Base-by-base conservation (phyloP, 1,140 invertebrate species). In the Odontomachus brunneus region DNA sequence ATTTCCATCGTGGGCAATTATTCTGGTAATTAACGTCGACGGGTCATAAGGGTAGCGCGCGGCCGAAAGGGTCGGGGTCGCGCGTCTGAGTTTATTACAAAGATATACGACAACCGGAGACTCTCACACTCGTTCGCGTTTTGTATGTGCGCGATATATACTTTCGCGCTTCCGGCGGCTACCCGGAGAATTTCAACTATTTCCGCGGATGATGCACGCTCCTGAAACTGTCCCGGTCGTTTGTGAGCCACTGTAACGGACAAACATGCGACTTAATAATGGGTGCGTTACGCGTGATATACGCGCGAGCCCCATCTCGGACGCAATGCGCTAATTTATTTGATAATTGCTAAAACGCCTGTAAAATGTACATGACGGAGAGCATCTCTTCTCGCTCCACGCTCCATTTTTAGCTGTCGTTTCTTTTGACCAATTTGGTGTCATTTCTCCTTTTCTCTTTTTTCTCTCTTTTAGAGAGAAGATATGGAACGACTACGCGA, bases 11-110 rank as follows among this genome's bases (percentile, higher is more conserved):
- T 63, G 86, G 85, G 88, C 87, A 91, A 91, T 92, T 92, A 91
- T 90, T 90, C 86, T 76, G 76, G 88, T 91, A 92, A 92, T 92
- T 92, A 92, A 92, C 91, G 89, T 90, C 88, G 89, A 74, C 89
- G 85, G 86, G 84, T 84, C 81, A 86, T 87, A 85, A 83, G 85
- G 85, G 85, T 82, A 83, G 51, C 87, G 73, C 48, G 83, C 60
- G 55, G 62, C 85, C 66, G 82, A 87, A 88, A 86, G 87, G 85
- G 82, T 17, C 74, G 72, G 85, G 86, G 83, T 78, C 86, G 88
- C 86, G 88, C 63, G 38, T 44, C 81, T 75, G 89, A 91, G 90
- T 92, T 92, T 91, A 92, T 92, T 92, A 90, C 90, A 91, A 92
- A 92, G 90, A 90, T 91, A 92, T 90, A 91, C 89, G 88, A 62